These are phyloP conservation scores for Cotesia glomerata DNA, from an alignment of 1,140 invertebrate species.

Conservation along the genomic window DNA sequence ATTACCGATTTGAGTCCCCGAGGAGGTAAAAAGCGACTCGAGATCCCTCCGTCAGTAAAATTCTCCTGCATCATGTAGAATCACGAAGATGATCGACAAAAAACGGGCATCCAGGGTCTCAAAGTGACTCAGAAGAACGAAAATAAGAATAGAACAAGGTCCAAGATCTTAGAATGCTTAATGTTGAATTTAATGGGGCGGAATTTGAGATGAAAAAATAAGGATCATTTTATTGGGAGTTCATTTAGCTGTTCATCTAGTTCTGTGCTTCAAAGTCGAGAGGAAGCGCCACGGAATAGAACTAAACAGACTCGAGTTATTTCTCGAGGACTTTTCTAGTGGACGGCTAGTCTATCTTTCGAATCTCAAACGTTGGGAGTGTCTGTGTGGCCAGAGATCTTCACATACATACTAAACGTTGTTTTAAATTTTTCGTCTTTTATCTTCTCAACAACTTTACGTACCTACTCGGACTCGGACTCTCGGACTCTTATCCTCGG, in stretches of 20 bases:
- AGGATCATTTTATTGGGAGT: background rate
- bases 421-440: background rate
- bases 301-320: constrained; percentile 16
- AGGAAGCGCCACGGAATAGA: background rate
- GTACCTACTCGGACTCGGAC: background rate
- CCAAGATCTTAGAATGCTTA: no score
- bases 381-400: background rate
- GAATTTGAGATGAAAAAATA: background rate
- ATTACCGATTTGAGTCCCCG: background rate
- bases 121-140: background rate
- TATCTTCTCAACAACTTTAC: background rate
- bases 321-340: constrained; percentile 11
- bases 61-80: no score
- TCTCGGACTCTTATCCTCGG: background rate
- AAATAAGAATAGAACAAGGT: background rate
- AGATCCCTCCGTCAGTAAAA: no score
- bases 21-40: no score
- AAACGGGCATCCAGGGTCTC: no score
- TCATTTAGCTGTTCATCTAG: background rate
- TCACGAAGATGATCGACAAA: no score
- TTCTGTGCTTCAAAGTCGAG: background rate
- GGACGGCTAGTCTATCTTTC: constrained; percentile 8
- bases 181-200: no score
- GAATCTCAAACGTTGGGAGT: no score
- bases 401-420: background rate